Base-by-base conservation (phyloP, 2,888 invertebrate genomes). In the Phasia obesa region DNA sequence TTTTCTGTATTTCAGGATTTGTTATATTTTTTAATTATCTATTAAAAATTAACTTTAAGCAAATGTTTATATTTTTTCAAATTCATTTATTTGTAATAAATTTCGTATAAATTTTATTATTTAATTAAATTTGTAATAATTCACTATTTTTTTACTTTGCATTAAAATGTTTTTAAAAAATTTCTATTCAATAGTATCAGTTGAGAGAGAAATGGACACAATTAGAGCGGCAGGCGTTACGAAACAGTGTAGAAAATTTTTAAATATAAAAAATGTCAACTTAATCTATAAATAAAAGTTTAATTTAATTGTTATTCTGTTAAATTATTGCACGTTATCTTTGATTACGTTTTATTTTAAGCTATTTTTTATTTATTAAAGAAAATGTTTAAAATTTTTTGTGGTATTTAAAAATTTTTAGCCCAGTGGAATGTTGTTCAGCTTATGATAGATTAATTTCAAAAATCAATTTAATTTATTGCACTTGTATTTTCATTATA, bases 351-450 rank as follows among this genome's bases (percentile, higher is more conserved):
- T 59, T 9, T n/a, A 9, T 23, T 27, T 38, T 15, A 17, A 51
- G 13, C n/a, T n/a, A 17, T 11, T 21, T 51, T 53, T 27, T 31
- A 31, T 35, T 35, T n/a, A n/a, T n/a, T n/a, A n/a, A n/a, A n/a
- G n/a, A n/a, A n/a, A n/a, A n/a, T 35, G 35, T 35, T 19, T 35
- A 3, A 7, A 19, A n/a, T 49, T 35, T 35, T 19, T 47, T 7
- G 11, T 38, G 2, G 4, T 47, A 5, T 9, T 47, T 2, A n/a
- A n/a, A 13, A 23, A 4, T 42, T 47, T 70, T 47, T 23, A n/a
- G n/a, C 15, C 9, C 17, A 23, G 38, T 38, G 55, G 73, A 62
- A 62, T 75, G 57, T 65, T 75, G 57, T 65, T 27, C 23, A 65
- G 55, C 44, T 38, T 59, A 53, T 35, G 4, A 38, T n/a, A 15